phyloP scores from a whole-genome alignment of 1,140 invertebrate genomes.

The Brachystomella parvula region DNA sequence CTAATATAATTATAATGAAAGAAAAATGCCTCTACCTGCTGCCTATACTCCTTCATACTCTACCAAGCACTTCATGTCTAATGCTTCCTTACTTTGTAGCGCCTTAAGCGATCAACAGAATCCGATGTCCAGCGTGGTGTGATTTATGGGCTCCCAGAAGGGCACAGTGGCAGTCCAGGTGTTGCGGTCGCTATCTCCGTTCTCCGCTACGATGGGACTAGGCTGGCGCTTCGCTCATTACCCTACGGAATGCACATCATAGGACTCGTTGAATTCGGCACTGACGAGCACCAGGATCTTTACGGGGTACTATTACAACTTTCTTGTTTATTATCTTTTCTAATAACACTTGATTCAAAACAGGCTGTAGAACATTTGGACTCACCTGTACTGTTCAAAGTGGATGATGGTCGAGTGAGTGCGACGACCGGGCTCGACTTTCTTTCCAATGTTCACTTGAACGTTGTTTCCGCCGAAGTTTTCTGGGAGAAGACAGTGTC shows the following conservation, averaged over 20 bases:
- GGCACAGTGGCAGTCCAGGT: constrained; percentile 4
- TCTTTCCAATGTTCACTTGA: constrained; percentile 19
- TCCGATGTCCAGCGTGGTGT: constrained; percentile 16
- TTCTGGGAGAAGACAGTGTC: constrained; percentile 34
- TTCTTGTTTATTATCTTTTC: not conserved
- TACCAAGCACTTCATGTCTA: not conserved
- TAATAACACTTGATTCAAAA: not conserved
- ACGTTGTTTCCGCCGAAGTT: constrained; percentile 17
- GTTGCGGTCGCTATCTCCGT: constrained; percentile 28
- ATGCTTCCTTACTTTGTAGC: constrained; percentile 21
- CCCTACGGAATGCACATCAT: constrained; percentile 29
- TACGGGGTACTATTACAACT: constrained; percentile 18
- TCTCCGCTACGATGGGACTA: constrained; percentile 24
- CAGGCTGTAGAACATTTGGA: constrained; percentile 29
- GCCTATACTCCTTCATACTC: no score
- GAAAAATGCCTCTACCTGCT: no score
- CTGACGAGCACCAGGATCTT: constrained; percentile 30
- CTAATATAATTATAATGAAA: no score
- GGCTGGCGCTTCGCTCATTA: constrained; percentile 9
- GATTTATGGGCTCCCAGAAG: constrained; percentile 25
- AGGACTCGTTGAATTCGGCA: constrained; percentile 32
- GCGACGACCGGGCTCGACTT: constrained; percentile 29
- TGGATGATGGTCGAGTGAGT: constrained; percentile 26
- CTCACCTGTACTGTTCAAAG: constrained; percentile 31
- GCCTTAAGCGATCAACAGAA: constrained; percentile 15